A percentile compares a stretch with the other conserved stretches of the same genome.
Conservation (phyloP, 2,888 invertebrate genomes). For the Lampropteryx suffumata region DNA sequence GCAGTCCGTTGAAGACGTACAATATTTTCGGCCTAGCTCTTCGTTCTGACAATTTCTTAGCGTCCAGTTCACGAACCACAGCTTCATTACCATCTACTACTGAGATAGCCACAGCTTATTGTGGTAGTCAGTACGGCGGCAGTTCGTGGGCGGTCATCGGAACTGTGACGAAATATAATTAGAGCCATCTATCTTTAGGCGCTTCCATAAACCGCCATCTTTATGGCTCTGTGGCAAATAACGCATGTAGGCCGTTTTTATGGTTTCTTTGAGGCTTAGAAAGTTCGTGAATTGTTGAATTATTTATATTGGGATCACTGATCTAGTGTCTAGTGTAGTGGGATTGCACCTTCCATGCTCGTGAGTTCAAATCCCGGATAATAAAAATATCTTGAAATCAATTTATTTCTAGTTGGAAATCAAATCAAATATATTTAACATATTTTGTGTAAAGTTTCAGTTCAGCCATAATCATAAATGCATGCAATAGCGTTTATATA, state of each 20-base stretch:
- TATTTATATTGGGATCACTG: neutral
- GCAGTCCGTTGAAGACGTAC: no score
- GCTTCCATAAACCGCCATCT: constrained; percentile 40
- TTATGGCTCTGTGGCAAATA: constrained; percentile 34
- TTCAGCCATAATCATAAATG: no score
- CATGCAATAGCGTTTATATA: no score
- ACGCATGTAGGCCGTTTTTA: constrained; percentile 29
- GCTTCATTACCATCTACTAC: neutral
- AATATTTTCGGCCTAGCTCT: no score
- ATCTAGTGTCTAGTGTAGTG: no score
- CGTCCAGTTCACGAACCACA: neutral
- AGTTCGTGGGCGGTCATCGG: constrained; percentile 26
- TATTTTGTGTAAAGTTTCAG: no score
- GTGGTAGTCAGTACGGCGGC: neutral
- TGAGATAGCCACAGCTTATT: neutral
- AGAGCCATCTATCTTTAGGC: constrained; percentile 43
- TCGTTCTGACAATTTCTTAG: no score
- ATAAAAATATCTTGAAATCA: no score
- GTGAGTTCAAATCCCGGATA: no score
- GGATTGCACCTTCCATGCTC: no score
- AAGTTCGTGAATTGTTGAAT: constrained; percentile 1
- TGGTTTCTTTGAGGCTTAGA: constrained; percentile 14
- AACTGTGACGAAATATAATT: constrained; percentile 41
- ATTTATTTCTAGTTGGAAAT: no score
- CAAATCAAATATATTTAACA: no score